A percentile compares a stretch with the other conserved stretches of the same genome.
Conservation (phyloP, 1,140 invertebrate species). For the Anoplolepis gracilipes region DNA sequence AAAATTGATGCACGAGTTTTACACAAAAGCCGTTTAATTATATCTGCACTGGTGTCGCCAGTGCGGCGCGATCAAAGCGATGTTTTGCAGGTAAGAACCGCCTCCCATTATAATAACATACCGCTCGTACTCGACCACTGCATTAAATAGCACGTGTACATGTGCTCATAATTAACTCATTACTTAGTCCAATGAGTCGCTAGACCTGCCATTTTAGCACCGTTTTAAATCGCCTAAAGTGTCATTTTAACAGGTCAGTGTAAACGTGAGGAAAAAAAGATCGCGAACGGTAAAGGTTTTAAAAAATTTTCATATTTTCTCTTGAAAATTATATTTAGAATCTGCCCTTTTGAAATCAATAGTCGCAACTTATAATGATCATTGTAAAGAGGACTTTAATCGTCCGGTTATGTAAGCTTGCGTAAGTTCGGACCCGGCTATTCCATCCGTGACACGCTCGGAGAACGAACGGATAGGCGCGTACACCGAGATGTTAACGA, state of each 20-base stretch:
- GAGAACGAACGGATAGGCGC: conserved; percentile 4
- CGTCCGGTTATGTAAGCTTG: conserved; percentile 7
- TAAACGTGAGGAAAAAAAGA: conserved; percentile 42
- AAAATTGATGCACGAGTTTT: not conserved
- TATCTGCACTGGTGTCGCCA: conserved; percentile 20
- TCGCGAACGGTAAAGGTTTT: not conserved
- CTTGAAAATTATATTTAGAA: not conserved
- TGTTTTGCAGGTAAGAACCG: conserved; percentile 66
- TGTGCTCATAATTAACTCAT: conserved; percentile 75
- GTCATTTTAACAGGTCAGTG: conserved; percentile 34
- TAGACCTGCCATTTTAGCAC: conserved; percentile 55
- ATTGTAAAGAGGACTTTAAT: not conserved
- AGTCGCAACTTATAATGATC: not conserved
- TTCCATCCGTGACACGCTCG: not conserved
- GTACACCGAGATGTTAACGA: conserved; percentile 42
- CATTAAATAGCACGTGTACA: conserved; percentile 68
- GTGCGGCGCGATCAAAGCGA: conserved; percentile 55
- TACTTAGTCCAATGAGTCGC: conserved; percentile 61
- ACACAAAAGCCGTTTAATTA: conserved; percentile 58
- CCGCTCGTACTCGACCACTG: conserved; percentile 28
- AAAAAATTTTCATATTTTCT: not conserved
- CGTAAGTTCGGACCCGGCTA: not conserved
- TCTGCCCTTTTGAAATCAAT: not conserved
- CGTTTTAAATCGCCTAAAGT: conserved; percentile 46
- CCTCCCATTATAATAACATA: conserved; percentile 67